These are phyloP conservation scores for Tachina lurida DNA, from an alignment of 2,888 invertebrate species.

Conservation along the genomic window DNA sequence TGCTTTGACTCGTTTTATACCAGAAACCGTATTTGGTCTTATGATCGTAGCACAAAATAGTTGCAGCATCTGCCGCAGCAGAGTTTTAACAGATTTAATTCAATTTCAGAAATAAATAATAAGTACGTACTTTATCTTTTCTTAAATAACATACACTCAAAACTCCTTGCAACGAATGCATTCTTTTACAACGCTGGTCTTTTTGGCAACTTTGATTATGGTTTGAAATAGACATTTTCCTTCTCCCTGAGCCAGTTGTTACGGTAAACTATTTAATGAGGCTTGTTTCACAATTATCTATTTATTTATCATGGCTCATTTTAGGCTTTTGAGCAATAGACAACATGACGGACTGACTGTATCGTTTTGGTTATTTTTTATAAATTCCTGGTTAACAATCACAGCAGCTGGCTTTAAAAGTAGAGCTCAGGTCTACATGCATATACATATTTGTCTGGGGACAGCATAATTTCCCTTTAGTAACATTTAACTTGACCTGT, in stretches of 20 bases:
- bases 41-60: slow-evolving; percentile 13
- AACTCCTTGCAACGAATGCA: not conserved
- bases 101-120: not conserved
- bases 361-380: slow-evolving; percentile 5
- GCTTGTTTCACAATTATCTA: slow-evolving; percentile 71
- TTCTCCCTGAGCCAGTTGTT: slow-evolving; percentile 53
- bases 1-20: slow-evolving; percentile 25
- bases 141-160: too few relatives aligned
- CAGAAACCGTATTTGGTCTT: slow-evolving; percentile 38
- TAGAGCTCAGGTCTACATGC: slow-evolving; percentile 44
- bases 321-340: slow-evolving; percentile 12
- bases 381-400: slow-evolving; percentile 47
- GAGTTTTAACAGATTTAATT: not conserved
- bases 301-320: slow-evolving; percentile 46
- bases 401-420: slow-evolving; percentile 47
- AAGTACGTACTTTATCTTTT: too few relatives aligned
- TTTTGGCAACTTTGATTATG: slow-evolving; percentile 53
- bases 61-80: slow-evolving; percentile 27
- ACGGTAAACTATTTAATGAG: slow-evolving; percentile 71
- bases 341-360: slow-evolving; percentile 36
- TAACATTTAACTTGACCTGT: slow-evolving; percentile 69
- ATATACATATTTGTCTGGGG: slow-evolving; percentile 37
- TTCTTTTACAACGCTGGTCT: slow-evolving; percentile 20
- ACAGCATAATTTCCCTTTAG: slow-evolving; percentile 64
- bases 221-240: slow-evolving; percentile 53